These are phyloP conservation scores for Strix aluco DNA, from an alignment of 2,113 vertebrate species.

Conservation along the genomic window DNA sequence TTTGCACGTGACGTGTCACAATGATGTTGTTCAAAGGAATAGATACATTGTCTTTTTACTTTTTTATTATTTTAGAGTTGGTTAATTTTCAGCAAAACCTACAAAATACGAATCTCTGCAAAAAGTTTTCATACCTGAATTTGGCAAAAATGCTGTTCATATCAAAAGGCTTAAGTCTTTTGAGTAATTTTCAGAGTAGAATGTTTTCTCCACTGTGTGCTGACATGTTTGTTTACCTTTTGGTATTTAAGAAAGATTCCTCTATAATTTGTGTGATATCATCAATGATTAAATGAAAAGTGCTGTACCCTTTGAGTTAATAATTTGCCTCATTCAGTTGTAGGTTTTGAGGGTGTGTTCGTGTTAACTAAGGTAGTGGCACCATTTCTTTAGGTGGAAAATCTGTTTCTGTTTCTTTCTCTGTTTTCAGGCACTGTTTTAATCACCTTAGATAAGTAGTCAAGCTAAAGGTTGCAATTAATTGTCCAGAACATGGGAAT, in stretches of 20 bases:
- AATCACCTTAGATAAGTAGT: conserved; percentile 48
- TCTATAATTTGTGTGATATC: neutral
- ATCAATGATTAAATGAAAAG: neutral
- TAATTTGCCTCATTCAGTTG: neutral
- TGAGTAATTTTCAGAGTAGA: neutral
- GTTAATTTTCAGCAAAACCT: neutral
- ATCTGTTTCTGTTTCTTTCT: neutral
- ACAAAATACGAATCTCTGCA: neutral
- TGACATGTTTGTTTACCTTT: neutral
- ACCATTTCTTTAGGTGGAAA: conserved; percentile 20
- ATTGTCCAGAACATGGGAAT: conserved; percentile 65
- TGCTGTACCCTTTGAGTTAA: neutral
- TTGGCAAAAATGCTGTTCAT: neutral
- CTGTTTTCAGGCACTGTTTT: conserved; percentile 9
- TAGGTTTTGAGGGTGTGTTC: neutral
- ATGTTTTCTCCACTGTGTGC: neutral
- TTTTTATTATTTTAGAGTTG: neutral
- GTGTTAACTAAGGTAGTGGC: neutral
- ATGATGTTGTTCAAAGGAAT: neutral
- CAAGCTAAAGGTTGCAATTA: conserved; percentile 59
- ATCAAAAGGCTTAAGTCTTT: neutral
- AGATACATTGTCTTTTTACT: neutral
- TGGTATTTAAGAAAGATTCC: neutral
- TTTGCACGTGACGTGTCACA: neutral
- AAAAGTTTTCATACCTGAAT: neutral